phyloP scores from a whole-genome alignment of 2,113 vertebrate genomes.

The Epinephelus moara region DNA sequence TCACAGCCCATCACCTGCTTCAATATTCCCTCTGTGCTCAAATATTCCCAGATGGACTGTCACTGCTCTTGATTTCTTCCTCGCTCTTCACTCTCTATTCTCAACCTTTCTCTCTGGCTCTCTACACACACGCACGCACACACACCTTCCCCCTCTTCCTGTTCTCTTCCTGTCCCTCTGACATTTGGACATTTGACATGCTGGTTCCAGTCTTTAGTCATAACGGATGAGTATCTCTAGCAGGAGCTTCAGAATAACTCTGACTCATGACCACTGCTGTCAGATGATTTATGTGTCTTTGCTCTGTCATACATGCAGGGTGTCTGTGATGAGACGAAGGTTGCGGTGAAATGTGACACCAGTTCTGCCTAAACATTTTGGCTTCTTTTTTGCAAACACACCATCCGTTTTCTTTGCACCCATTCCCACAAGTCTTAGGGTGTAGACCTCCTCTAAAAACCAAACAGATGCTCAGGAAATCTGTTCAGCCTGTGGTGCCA shows the following conservation, averaged over 20 bases:
- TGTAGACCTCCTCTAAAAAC: slow-evolving; percentile 33
- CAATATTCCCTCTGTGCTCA: slow-evolving; percentile 52
- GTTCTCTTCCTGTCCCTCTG: slow-evolving; percentile 50
- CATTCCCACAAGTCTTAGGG: slow-evolving; percentile 1
- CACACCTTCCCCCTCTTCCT: slow-evolving; percentile 27
- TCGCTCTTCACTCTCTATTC: slow-evolving; percentile 21
- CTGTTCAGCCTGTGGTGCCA: slow-evolving; percentile 38
- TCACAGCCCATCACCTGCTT: slow-evolving; percentile 61
- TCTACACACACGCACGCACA: slow-evolving; percentile 13
- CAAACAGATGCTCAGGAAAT: slow-evolving; percentile 56
- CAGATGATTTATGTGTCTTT: slow-evolving; percentile 65
- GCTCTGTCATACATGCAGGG: slow-evolving; percentile 62
- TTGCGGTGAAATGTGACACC: slow-evolving; percentile 47
- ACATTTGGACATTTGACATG: slow-evolving; percentile 74
- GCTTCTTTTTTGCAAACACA: neutral
- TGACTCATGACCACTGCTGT: slow-evolving; percentile 67
- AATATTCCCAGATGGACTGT: slow-evolving; percentile 62
- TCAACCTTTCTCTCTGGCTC: slow-evolving; percentile 13
- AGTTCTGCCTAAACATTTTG: slow-evolving; percentile 19
- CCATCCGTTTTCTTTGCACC: slow-evolving; percentile 8
- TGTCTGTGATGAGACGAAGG: slow-evolving; percentile 39
- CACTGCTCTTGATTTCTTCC: slow-evolving; percentile 45
- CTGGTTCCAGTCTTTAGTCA: slow-evolving; percentile 68
- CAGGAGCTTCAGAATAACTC: slow-evolving; percentile 63
- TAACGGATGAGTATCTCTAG: slow-evolving; percentile 71